Base-by-base conservation (phyloP, 2,888 invertebrate species). In the Euphydryas editha region DNA sequence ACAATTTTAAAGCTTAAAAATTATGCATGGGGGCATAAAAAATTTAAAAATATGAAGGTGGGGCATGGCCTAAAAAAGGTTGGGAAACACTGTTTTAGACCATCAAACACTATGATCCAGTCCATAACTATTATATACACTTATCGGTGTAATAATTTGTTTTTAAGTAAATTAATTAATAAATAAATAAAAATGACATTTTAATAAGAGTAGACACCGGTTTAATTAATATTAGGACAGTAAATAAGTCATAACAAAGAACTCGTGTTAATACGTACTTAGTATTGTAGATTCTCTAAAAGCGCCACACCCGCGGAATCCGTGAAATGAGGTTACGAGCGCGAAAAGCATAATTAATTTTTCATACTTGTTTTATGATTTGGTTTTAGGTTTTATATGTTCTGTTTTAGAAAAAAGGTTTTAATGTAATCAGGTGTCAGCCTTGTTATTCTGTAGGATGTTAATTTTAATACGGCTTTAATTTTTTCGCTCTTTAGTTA, bases 241-340 rank as follows among this genome's bases (percentile, higher is more conserved):
- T 63, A 63, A 58, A 63, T 63, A 20, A 58, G 30, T 15, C 36
- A 57, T 42, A 44, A 58, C 58, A 63, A 58, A 63, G 58, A 20
- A 58, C 7, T 36, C 30, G 30, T 17, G 17, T 17, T 54, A 36
- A 54, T 54, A 54, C 30, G 10, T 54, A 54, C 54, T 54, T 54
- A 54, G 54, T 54, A 17, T 54, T 54, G 54, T 54, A 36, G 36
- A 54, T 54, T 30, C n/a, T 54, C 54, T 54, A 30, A 36, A 63
- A 3, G 24, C 51, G 49, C 36, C 58, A 44, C 42, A 49, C 44
- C 44, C 47, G 24, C 42, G 51, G 44, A 59, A 44, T 49, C 42
- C 63, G 47, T 15, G 42, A 59, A 59, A 59, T 59, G 54, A 54
- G 54, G 17, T 51, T 24, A 51, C 24, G 49, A 51, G 24, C 24